These are phyloP conservation scores for Caerostris darwini DNA, from an alignment of 1,140 invertebrate genomes.

Conservation along the genomic window DNA sequence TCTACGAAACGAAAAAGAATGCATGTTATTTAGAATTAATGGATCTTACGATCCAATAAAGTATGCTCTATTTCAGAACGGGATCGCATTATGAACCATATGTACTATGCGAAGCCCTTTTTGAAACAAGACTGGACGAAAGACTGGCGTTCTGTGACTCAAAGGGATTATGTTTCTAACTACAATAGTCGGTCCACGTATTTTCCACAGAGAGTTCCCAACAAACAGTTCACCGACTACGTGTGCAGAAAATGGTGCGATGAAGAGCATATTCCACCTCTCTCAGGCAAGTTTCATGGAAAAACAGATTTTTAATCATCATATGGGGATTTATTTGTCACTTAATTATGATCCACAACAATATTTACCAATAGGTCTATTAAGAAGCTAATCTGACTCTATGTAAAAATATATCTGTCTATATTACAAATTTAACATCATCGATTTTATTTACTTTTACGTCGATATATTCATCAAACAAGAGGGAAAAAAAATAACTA, in stretches of 20 bases:
- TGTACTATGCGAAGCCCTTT: constrained; percentile 36
- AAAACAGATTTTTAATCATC: too few species aligned
- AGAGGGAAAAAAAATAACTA: too few species aligned
- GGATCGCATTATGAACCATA: neutral
- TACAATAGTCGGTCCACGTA: neutral
- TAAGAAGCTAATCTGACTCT: too few species aligned
- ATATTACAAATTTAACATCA: too few species aligned
- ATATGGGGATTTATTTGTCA: too few species aligned
- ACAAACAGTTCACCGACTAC: neutral
- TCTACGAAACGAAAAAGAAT: neutral
- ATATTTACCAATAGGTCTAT: too few species aligned
- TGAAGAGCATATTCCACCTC: neutral
- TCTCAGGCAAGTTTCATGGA: neutral
- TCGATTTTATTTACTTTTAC: too few species aligned
- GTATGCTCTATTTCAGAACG: neutral
- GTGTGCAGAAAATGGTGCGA: constrained; percentile 50
- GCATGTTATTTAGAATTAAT: too few species aligned
- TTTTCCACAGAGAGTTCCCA: neutral
- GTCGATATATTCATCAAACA: too few species aligned
- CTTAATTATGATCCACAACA: too few species aligned
- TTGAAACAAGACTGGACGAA: neutral
- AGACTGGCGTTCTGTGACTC: constrained; percentile 39
- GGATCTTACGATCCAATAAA: too few species aligned
- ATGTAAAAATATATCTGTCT: too few species aligned
- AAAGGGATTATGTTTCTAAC: constrained; percentile 30